phyloP scores from a whole-genome alignment of 2,888 invertebrate genomes.

The Bellardia pandia region DNA sequence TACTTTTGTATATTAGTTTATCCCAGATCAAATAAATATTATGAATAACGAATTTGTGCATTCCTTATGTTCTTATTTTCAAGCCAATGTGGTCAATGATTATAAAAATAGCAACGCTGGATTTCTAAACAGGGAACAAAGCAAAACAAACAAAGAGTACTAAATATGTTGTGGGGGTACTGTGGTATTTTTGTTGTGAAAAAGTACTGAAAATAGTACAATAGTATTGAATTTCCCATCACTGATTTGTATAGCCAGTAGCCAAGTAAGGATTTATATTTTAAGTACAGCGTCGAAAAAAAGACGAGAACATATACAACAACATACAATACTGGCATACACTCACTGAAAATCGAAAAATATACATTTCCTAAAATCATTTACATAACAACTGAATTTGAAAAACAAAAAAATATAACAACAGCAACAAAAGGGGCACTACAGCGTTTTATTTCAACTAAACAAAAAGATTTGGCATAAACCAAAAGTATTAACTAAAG shows the following conservation, averaged over 20 bases:
- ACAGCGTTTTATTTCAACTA: conserved; percentile 17
- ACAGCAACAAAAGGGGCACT: conserved; percentile 15
- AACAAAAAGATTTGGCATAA: conserved; percentile 52
- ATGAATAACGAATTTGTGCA: too few relatives aligned
- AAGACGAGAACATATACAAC: background rate
- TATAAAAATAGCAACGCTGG: too few relatives aligned
- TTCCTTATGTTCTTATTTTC: too few relatives aligned
- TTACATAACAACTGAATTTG: conserved; percentile 59
- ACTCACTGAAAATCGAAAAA: conserved; percentile 7
- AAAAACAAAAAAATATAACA: conserved; percentile 1
- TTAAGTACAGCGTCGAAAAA: background rate
- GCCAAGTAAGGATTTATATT: conserved; percentile 41
- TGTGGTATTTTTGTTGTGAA: too few relatives aligned
- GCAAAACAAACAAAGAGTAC: too few relatives aligned
- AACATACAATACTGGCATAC: background rate
- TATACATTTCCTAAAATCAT: conserved; percentile 52
- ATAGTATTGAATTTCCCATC: too few relatives aligned
- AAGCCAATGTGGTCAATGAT: too few relatives aligned
- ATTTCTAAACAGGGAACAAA: too few relatives aligned
- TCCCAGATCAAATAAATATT: too few relatives aligned
- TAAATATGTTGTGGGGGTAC: too few relatives aligned
- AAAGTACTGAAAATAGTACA: too few relatives aligned
- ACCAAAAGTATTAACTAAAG: conserved; percentile 63
- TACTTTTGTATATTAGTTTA: too few relatives aligned
- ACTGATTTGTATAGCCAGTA: conserved; percentile 31